These are phyloP conservation scores for Stichopus horrens DNA, from an alignment of 53 echinoderm and acorn worm genomes.

Conservation along the genomic window DNA sequence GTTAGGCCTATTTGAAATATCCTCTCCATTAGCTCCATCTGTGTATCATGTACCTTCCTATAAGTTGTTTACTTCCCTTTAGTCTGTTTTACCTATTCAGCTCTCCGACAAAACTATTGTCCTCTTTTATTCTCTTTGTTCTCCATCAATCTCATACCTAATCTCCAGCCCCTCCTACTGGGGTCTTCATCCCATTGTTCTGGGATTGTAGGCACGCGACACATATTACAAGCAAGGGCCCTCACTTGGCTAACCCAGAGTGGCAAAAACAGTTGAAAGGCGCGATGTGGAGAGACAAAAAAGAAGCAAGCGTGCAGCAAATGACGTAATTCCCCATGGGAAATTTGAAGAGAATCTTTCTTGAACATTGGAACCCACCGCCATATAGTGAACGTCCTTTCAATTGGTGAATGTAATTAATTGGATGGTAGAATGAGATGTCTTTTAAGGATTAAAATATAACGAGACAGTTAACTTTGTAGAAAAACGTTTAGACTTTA, in stretches of 20 bases:
- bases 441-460: neutral
- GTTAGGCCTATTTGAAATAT: no score
- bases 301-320: neutral
- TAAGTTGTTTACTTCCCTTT: no score
- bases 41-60: no score
- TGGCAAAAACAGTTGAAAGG: no score
- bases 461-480: no score
- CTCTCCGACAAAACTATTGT: neutral
- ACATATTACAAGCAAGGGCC: neutral
- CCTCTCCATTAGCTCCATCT: no score
- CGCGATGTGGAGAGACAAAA: neutral
- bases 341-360: neutral
- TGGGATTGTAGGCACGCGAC: neutral
- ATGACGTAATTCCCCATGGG: conserved; percentile 33
- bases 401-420: neutral
- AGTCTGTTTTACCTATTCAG: neutral
- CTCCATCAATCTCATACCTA: neutral
- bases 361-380: no score
- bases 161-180: conserved; percentile 13
- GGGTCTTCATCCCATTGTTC: conserved; percentile 15
- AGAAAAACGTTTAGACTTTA: no score
- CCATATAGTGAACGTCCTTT: neutral
- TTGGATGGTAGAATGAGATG: neutral
- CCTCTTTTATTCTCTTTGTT: conserved; percentile 21
- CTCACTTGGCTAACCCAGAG: neutral